Conservation (phyloP, 35 echinoderm and acorn worm genomes). For the Patiria miniata region DNA sequence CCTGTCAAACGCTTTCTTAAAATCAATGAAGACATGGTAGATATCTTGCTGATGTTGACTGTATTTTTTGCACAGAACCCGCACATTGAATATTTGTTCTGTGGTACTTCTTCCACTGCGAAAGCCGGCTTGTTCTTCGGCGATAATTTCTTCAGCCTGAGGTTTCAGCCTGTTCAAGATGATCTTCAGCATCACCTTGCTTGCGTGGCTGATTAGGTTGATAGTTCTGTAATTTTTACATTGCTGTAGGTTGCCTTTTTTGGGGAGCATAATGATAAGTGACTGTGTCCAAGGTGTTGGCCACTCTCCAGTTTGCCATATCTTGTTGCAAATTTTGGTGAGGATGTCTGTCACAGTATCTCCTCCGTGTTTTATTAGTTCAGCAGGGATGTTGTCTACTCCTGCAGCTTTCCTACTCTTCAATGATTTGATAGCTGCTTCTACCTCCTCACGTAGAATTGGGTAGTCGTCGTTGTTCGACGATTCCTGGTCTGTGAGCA, state of each 20-base stretch:
- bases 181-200: slow-evolving; percentile 54
- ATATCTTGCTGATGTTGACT: slow-evolving; percentile 31
- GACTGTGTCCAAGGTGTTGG: no score
- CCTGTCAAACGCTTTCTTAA: no score
- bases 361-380: slow-evolving; percentile 39
- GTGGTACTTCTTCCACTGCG: slow-evolving; percentile 34
- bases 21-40: slow-evolving; percentile 37
- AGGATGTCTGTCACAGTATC: slow-evolving; percentile 26
- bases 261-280: slow-evolving; percentile 59
- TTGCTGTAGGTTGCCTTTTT: slow-evolving; percentile 60
- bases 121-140: slow-evolving; percentile 53
- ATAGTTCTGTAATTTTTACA: slow-evolving; percentile 57
- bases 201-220: slow-evolving; percentile 45
- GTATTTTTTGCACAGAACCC: slow-evolving; percentile 41
- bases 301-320: slow-evolving; percentile 52
- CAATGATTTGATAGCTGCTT: slow-evolving; percentile 29
- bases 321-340: slow-evolving; percentile 55
- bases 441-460: slow-evolving; percentile 43
- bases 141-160: slow-evolving; percentile 58
- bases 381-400: slow-evolving; percentile 61
- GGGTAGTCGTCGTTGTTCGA: no score
- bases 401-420: slow-evolving; percentile 50
- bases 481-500: no score
- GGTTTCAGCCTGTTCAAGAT: slow-evolving; percentile 54
- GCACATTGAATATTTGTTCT: slow-evolving; percentile 56